Base-by-base conservation (phyloP, 2,113 vertebrate genomes). In the Tonatia bakeri region DNA sequence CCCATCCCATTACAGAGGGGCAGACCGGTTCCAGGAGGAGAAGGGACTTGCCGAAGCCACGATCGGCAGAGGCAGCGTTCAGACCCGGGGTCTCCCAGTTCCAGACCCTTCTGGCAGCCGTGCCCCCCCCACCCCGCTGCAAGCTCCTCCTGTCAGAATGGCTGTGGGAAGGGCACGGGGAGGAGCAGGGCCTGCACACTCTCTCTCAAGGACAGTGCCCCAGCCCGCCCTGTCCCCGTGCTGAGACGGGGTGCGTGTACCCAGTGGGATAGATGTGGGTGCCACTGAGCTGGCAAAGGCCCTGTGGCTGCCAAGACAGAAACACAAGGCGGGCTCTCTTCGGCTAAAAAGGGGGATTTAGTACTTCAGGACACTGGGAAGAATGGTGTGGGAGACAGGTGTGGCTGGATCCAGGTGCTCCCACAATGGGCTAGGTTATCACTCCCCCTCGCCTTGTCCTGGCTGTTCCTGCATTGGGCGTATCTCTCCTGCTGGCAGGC, bases 81-180 rank as follows among this genome's bases (percentile, higher is more conserved):
- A 33, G 40, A 47, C 36, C 1, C 4, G 4, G 33, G 38, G 33
- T 31, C 15, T 5, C 2, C 24, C 1, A 0, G 1, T 26, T n/a
- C 26, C 2, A 0, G 26, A 20, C 40, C 40, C 50, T 22, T 17
- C 22, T 7, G 2, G 3, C 22, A 19, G 9, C 45, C 24, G 7
- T 0, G 13, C 20, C 19, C 40, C 9, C 52, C 1, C 20, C 19
- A n/a, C 9, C 52, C 1, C 3, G 14, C 59, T 17, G 1, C 0
- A 0, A 36, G 47, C 40, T 40, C 70, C 10, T 69, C 56, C 50
- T 12, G 52, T 72, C 0, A 22, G 40, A 16, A 10, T 0, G 16
- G 76, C 56, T 24, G 9, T 3, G 14, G 56, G 56, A 24, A 8
- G 12, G 20, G 33, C 50, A 45, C n/a, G 40, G 5, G 54, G 67